Conservation (phyloP, 1,140 invertebrate species). For the Battus philenor region DNA sequence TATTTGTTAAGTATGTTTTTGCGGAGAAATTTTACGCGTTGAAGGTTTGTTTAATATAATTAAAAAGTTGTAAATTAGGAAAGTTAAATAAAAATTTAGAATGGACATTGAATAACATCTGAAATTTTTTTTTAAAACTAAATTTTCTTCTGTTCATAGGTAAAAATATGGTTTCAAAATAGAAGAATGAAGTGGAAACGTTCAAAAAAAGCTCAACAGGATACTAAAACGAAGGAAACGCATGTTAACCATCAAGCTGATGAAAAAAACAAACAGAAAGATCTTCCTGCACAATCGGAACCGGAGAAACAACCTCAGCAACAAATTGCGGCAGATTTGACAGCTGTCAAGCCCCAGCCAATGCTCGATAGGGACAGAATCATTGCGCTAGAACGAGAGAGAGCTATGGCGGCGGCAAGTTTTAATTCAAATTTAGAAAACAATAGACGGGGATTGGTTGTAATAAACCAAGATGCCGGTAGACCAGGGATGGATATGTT, state of each 20-base stretch:
- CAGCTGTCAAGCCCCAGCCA: slow-evolving; percentile 61
- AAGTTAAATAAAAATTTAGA: too few species aligned
- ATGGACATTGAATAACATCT: too few species aligned
- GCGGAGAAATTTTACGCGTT: too few species aligned
- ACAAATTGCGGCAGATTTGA: slow-evolving; percentile 61
- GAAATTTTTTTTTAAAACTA: too few species aligned
- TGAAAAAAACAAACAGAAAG: slow-evolving; percentile 56
- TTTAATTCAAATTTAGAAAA: slow-evolving; percentile 73
- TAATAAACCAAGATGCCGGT: slow-evolving; percentile 67
- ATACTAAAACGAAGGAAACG: slow-evolving; percentile 76
- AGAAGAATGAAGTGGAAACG: slow-evolving; percentile 97
- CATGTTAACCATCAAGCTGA: slow-evolving; percentile 35
- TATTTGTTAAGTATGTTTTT: too few species aligned
- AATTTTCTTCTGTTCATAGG: slow-evolving; percentile 81
- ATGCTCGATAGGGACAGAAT: slow-evolving; percentile 71
- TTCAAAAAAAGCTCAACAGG: slow-evolving; percentile 94
- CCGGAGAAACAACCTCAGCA: slow-evolving; percentile 45
- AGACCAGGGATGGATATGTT: slow-evolving; percentile 69
- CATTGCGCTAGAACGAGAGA: slow-evolving; percentile 65
- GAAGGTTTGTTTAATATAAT: too few species aligned
- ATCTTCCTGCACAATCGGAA: slow-evolving; percentile 33
- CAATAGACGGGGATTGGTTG: slow-evolving; percentile 61
- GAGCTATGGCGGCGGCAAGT: slow-evolving; percentile 64
- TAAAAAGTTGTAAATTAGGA: too few species aligned
- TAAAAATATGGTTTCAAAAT: slow-evolving; percentile 98